A percentile compares a stretch with the other conserved stretches of the same genome.
Conservation (phyloP, 2,797 vertebrate genomes). For the Crax fasciolata region DNA sequence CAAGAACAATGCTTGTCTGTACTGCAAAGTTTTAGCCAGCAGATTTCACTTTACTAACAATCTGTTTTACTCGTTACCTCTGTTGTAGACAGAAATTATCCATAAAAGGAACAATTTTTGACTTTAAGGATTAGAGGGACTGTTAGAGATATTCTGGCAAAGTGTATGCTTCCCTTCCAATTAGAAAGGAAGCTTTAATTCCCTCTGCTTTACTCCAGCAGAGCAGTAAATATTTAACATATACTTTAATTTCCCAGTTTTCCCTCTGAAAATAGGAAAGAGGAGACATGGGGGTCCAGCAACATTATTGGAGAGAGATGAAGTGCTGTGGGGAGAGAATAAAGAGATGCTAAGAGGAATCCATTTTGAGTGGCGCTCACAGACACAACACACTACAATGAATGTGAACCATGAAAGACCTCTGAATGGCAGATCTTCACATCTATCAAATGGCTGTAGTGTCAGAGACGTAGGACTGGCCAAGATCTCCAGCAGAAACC, state of each 20-base stretch:
- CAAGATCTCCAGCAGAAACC: neutral
- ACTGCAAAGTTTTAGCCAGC: neutral
- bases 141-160: neutral
- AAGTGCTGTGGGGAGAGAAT: neutral
- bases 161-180: neutral
- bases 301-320: neutral
- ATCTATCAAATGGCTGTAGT: neutral
- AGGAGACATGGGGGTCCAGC: neutral
- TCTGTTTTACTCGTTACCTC: neutral
- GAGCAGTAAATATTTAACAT: neutral
- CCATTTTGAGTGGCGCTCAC: neutral
- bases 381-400: accelerated
- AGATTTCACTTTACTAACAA: neutral
- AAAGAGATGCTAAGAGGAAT: neutral
- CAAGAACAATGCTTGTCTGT: neutral
- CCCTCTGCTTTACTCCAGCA: neutral
- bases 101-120: neutral
- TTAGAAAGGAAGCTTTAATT: neutral
- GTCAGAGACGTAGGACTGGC: neutral
- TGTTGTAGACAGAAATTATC: neutral
- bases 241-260: neutral
- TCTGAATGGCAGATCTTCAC: neutral
- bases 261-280: neutral
- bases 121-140: neutral
- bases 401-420: neutral